Evolutionary conservation across 2,888 invertebrate genomes (phyloP).

Genomic region (Pseudococcus jackbeardsleyi): DNA sequence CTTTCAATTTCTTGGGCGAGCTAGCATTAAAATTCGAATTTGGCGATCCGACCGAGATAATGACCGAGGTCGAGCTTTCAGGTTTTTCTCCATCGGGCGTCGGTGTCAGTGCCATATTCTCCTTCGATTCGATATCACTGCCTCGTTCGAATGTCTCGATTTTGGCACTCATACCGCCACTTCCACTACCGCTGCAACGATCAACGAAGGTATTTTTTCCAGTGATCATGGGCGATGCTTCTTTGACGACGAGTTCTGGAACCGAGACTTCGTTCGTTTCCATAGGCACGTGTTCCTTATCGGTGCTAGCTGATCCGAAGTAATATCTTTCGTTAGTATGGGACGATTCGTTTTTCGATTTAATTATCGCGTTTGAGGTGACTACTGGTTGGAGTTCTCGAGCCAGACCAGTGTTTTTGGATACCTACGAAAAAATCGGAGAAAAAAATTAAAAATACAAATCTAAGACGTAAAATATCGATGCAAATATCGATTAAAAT

Average conservation of each 20-base stretch:
- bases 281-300: conserved; percentile 30
- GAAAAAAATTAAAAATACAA: neutral
- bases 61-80: conserved; percentile 58
- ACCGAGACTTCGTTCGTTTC: conserved; percentile 7
- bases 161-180: neutral
- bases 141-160: neutral
- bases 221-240: neutral
- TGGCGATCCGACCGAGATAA: conserved; percentile 49
- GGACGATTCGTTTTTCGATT: conserved; percentile 48
- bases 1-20: conserved; percentile 70
- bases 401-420: conserved; percentile 67
- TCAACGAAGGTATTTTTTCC: neutral
- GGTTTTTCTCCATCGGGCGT: conserved; percentile 34
- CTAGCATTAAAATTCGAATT: conserved; percentile 22
- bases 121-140: conserved; percentile 42
- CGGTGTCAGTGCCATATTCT: neutral
- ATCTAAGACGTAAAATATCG: neutral
- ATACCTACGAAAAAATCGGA: conserved; percentile 66
- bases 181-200: neutral
- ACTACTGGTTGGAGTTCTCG: conserved; percentile 66
- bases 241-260: conserved; percentile 5
- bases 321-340: conserved; percentile 53
- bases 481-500: no score
- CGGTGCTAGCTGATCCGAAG: conserved; percentile 48
- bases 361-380: neutral